Evolutionary conservation across 92 coral and sea anemone species (phyloP), one percentile per base, ranked within the genome.

Genomic region (Zoanthus sociatus): DNA sequence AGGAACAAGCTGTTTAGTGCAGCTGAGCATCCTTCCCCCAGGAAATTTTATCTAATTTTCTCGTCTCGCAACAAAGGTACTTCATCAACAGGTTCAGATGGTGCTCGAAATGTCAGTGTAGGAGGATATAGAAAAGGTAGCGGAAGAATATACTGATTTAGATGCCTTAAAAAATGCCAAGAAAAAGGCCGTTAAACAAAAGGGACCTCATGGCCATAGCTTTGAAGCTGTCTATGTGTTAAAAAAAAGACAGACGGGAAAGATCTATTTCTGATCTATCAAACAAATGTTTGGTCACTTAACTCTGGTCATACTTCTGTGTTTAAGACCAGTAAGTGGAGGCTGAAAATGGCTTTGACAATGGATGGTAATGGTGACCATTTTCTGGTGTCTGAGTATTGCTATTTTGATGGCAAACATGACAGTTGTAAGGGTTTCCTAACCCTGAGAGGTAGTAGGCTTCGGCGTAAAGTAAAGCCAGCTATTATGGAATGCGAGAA

Each of bases 351-450:
- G 8, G 78, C 55, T 51, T 21, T 74, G 21, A 74, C 44, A 7
- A 74, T 74, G 55, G 60, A 74, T 74, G 13, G 78, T 21, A 9
- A 45, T 8, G 78, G 78, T 74, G 78, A 74, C 48, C 78, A 74
- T 74, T 45, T 74, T 45, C 18, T 74, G 60, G 26, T 13, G 26
- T n/a, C 45, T 42, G 55, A 74, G 60, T 74, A 74, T 51, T 21
- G 42, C 45, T n/a, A 74, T 74, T 74, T 74, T 74, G 78, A 74
- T 51, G 78, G 78, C 11, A 74, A 74, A n/a, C 78, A 74, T 20
- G 48, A 74, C 21, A 30, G 53, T 10, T 74, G 78, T n/a, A 74
- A 74, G 60, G 60, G 60, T 7, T 67, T 67, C 42, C 21, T 2
- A 30, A 67, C 72, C 32, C 42, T 67, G 72, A 26, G 26, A 26